phyloP scores from a whole-genome alignment of 2,888 invertebrate species.

The Heteromurus nitidus region DNA sequence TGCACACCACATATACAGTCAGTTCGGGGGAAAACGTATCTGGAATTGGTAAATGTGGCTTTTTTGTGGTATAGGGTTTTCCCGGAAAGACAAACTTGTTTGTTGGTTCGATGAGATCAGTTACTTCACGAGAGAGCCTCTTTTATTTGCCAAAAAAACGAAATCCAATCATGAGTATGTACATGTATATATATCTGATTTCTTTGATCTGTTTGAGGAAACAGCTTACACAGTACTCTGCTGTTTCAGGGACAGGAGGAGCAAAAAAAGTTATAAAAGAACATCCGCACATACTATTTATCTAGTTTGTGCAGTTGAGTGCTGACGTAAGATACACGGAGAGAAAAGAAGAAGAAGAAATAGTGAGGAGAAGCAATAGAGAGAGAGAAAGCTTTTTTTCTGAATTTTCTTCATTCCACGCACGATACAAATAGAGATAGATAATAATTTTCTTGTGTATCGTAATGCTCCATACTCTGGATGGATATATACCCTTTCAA shows the following conservation, averaged over 20 bases:
- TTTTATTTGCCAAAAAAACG: conserved; percentile 27
- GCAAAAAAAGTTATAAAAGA: conserved; percentile 12
- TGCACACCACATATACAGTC: background rate
- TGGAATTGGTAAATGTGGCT: background rate
- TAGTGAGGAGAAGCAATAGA: background rate
- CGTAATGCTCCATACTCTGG: background rate
- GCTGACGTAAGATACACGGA: conserved; percentile 20
- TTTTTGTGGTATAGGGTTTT: background rate
- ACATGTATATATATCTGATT: background rate
- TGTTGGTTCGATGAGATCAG: conserved; percentile 2
- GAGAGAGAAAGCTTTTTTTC: background rate
- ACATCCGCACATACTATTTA: conserved; percentile 8
- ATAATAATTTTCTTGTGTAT: background rate
- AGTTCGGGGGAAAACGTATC: background rate
- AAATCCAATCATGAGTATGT: conserved; percentile 10
- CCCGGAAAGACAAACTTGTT: background rate
- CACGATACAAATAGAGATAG: conserved; percentile 14
- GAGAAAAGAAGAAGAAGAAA: conserved; percentile 1
- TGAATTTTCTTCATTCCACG: conserved; percentile 2
- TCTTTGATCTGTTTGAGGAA: conserved; percentile 22
- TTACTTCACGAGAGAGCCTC: background rate
- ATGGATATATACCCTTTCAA: background rate
- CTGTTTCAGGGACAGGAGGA: conserved; percentile 16
- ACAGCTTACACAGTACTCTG: background rate
- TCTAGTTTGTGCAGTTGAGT: conserved; percentile 3